Conservation (phyloP, 2,113 vertebrate species). For the Pedionomus torquatus region DNA sequence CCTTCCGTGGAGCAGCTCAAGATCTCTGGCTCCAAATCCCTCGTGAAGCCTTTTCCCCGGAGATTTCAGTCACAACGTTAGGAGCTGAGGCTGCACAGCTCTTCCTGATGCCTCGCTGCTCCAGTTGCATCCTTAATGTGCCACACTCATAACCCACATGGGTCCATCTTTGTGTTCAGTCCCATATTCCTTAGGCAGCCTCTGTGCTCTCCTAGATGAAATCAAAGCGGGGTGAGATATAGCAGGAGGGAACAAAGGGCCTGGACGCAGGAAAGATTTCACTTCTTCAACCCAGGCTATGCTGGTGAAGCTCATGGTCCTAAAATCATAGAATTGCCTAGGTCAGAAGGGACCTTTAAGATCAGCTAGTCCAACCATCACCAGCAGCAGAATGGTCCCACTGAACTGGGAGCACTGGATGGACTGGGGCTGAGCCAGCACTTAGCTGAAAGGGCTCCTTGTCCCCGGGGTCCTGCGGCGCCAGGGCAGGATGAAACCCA, state of each 20-base stretch:
- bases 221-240: neutral
- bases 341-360: no score
- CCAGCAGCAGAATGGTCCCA: neutral
- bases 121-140: rapidly evolving
- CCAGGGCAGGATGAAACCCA: neutral
- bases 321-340: no score
- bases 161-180: neutral
- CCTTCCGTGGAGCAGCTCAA: neutral
- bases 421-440: neutral
- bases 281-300: neutral
- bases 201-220: neutral
- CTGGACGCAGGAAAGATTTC: neutral
- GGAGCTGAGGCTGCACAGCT: neutral
- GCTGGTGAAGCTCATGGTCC: neutral
- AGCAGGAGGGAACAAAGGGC: neutral
- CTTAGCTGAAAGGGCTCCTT: neutral
- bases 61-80: neutral
- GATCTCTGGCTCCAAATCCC: neutral
- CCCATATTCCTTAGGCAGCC: neutral
- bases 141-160: rapidly evolving
- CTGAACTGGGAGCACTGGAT: neutral
- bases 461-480: neutral
- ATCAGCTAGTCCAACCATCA: neutral
- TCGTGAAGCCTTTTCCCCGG: neutral
- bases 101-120: neutral